These are phyloP conservation scores for Aelia acuminata DNA, from an alignment of 2,888 invertebrate genomes.

Conservation along the genomic window DNA sequence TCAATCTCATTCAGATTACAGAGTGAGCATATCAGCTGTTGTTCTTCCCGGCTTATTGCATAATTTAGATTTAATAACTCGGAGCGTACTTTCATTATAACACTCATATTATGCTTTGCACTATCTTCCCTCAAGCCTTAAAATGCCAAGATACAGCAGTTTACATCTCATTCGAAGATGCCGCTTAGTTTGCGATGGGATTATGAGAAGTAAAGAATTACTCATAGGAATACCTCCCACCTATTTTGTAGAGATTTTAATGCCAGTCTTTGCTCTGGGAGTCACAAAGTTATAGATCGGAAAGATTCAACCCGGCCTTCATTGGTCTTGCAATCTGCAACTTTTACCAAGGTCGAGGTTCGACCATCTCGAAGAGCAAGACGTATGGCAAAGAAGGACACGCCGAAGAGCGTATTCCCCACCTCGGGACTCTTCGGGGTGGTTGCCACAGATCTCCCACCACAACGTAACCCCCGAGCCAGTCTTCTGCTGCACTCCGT, in stretches of 20 bases:
- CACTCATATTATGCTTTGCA: no score
- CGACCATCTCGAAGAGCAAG: not conserved
- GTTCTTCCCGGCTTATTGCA: no score
- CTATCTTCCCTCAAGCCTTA: no score
- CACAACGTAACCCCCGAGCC: not conserved
- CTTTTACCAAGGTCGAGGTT: not conserved
- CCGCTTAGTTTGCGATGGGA: no score
- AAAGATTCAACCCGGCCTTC: not conserved
- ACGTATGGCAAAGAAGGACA: not conserved
- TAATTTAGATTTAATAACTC: no score
- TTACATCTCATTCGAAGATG: no score
- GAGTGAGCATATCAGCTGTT: no score
- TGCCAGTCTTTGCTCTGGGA: not conserved
- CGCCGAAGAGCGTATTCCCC: not conserved
- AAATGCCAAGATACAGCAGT: no score
- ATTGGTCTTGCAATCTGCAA: not conserved
- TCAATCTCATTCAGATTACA: no score
- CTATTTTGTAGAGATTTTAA: not conserved
- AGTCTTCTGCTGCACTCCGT: not conserved
- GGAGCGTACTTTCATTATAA: no score
- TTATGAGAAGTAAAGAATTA: no score
- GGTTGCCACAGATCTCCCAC: conserved; percentile 39
- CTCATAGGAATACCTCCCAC: no score
- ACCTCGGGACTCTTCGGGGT: not conserved
- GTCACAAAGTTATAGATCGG: not conserved